phyloP scores from a whole-genome alignment of 2,797 vertebrate genomes.

The Anniella stebbinsi region DNA sequence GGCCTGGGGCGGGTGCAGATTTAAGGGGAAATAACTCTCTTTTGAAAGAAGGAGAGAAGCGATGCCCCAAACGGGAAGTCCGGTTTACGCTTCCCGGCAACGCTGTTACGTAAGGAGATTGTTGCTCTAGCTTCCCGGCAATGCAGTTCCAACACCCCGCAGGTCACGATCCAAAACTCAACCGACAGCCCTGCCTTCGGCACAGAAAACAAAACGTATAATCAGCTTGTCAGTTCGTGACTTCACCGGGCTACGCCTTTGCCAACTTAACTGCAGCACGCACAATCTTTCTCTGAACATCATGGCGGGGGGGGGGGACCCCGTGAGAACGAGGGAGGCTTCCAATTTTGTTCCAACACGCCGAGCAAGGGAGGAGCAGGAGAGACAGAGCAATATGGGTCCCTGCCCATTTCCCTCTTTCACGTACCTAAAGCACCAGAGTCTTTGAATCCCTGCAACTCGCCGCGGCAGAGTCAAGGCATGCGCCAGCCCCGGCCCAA shows the following conservation, averaged over 20 bases:
- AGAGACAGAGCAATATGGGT: background rate
- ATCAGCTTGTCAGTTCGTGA: background rate
- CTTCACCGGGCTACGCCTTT: background rate
- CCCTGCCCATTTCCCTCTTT: too few species aligned
- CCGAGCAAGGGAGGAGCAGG: background rate
- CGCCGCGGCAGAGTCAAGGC: too few species aligned
- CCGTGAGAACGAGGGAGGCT: too few species aligned
- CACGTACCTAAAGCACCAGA: too few species aligned
- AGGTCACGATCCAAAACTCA: background rate
- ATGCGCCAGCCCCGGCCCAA: too few species aligned
- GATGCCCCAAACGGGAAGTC: background rate
- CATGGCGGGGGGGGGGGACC: too few species aligned
- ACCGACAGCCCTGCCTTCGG: background rate
- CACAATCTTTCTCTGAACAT: background rate
- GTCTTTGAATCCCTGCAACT: too few species aligned
- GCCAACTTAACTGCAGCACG: background rate
- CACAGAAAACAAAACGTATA: background rate
- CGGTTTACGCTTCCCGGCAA: background rate
- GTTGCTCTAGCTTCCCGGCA: background rate
- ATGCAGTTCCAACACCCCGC: background rate
- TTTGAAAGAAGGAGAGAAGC: too few species aligned
- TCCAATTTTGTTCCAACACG: background rate
- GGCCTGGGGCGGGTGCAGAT: background rate
- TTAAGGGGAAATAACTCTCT: background rate
- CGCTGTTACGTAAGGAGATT: too few species aligned